Evolutionary conservation across 2,888 invertebrate species (phyloP).

Genomic region (Cephus nigrinus): DNA sequence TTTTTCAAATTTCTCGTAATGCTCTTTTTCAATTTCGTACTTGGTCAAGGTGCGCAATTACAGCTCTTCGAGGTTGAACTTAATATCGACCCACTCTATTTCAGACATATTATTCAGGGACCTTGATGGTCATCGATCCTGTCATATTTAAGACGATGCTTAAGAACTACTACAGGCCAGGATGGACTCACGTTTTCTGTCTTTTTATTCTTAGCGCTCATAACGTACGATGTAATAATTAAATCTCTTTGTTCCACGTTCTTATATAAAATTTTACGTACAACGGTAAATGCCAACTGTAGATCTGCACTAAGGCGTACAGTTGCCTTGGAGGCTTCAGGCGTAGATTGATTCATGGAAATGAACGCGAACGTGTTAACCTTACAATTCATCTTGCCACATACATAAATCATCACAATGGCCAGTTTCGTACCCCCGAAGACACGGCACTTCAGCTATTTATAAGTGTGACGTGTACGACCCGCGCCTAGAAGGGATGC

Average conservation of each 20-base stretch:
- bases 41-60: not conserved
- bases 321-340: not conserved
- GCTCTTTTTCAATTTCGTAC: not conserved
- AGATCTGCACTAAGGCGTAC: not conserved
- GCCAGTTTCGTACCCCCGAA: not conserved
- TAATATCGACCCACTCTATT: not conserved
- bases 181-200: not conserved
- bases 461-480: not conserved
- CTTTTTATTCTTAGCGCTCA: not conserved
- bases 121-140: not conserved
- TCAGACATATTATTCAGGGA: not conserved
- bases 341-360: not conserved
- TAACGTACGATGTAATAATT: too few species aligned
- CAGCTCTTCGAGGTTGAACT: not conserved
- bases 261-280: not conserved
- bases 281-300: not conserved
- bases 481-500: slow-evolving; percentile 8
- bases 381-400: not conserved
- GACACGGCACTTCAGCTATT: not conserved
- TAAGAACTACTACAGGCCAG: not conserved
- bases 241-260: not conserved
- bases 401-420: not conserved
- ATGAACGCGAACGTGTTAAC: not conserved
- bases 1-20: not conserved
- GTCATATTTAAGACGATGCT: not conserved